Evolutionary conservation across 2,113 vertebrate genomes (phyloP).

Genomic region (Sprattus sprattus): DNA sequence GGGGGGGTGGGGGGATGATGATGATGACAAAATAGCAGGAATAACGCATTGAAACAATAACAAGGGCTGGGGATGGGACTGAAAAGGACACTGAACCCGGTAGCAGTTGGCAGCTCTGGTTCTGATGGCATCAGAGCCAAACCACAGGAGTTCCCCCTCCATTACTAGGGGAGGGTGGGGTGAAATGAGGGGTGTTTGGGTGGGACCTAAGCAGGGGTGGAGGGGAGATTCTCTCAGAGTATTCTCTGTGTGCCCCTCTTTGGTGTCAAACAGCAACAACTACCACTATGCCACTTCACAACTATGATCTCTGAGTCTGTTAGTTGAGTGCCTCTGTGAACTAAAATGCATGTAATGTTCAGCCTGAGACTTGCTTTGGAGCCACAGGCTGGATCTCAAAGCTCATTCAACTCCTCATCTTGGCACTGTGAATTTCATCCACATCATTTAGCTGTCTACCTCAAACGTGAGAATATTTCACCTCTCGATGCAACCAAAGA

Average conservation of each 20-base stretch:
- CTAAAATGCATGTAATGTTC: neutral
- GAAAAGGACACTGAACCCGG: neutral
- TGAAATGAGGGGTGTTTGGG: too few relatives aligned
- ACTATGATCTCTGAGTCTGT: too few relatives aligned
- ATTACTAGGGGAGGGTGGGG: neutral
- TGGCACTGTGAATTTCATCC: neutral
- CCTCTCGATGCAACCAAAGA: neutral
- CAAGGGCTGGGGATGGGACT: neutral
- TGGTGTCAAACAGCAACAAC: too few relatives aligned
- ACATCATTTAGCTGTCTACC: neutral
- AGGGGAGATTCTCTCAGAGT: too few relatives aligned
- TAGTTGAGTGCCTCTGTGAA: neutral
- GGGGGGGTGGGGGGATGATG: neutral
- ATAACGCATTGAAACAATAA: neutral
- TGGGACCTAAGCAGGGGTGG: neutral
- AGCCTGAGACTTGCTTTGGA: neutral
- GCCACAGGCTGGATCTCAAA: neutral
- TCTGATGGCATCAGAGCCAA: neutral
- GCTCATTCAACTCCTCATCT: neutral
- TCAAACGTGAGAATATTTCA: neutral
- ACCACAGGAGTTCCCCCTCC: neutral
- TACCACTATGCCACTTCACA: too few relatives aligned
- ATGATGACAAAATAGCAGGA: conserved; percentile 1
- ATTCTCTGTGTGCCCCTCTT: too few relatives aligned
- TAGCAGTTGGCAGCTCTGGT: neutral